Base-by-base conservation (phyloP, 1,140 invertebrate species). In the Drosophila sucinea region DNA sequence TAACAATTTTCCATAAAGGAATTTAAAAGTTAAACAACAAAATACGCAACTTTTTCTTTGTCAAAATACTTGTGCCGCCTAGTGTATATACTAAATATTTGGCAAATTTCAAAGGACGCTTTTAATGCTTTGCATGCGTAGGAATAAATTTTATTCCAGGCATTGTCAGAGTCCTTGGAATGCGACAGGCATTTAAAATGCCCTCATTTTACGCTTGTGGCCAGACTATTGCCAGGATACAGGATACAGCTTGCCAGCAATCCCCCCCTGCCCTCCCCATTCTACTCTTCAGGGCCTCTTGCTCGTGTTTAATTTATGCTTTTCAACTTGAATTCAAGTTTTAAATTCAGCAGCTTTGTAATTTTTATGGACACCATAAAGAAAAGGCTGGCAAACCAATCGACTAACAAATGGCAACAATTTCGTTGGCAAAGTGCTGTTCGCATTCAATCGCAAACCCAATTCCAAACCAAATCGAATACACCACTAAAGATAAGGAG, bases 321-420 rank as follows among this genome's bases (percentile, higher is more conserved):
- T 67, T 83, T 73, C 79, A 86, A 79, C 60, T 83, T 66, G 54
- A 61, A 60, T 69, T 63, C 60, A 79, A 67, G 55, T 79, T 79
- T 83, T 82, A 71, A 77, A 82, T 68, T 57, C 70, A 64, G 35
- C 17, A 75, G 77, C 66, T 73, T 77, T 77, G 74, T 79, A 79
- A 75, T 75, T 79, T 79, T 76, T 79, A 79, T 79, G 60, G 77
- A 67, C 35, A 58, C 73, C 58, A 73, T 79, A 71, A 76, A 75
- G 73, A 65, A 70, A 57, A 58, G 65, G 69, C 38, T 17, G 25
- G 40, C n/a, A 32, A 85, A 70, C 55, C 84, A 86, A 86, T 86
- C 83, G 79, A 54, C 78, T 89, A 86, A 86, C 83, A 86, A 86
- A 86, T 86, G 80, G 83, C 84, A 89, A 87, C 83, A 87, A 89